Evolutionary conservation across 2,888 invertebrate genomes (phyloP).

Genomic region (Gibbula magus): DNA sequence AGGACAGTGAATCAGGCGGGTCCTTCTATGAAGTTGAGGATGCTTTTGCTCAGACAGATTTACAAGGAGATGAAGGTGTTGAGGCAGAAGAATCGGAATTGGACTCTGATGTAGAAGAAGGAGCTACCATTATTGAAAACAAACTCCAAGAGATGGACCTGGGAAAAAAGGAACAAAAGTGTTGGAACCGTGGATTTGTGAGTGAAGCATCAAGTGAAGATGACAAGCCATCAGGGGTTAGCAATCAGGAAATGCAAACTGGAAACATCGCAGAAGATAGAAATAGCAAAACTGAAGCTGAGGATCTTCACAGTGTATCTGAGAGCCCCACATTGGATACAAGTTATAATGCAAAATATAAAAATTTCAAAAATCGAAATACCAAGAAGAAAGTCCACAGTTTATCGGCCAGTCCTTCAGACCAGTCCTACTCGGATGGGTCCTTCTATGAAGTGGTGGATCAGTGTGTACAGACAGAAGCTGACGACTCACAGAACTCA

Average conservation of each 20-base stretch:
- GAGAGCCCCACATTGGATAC: not conserved
- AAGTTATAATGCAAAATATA: not conserved
- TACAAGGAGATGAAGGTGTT: not conserved
- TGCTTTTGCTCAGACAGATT: constrained; percentile 20
- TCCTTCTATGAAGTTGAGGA: constrained; percentile 23
- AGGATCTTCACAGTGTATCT: not conserved
- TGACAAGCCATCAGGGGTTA: not conserved
- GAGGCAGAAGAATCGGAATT: not conserved
- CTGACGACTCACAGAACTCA: not conserved
- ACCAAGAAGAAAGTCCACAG: not conserved
- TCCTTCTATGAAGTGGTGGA: constrained; percentile 46
- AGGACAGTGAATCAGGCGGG: not conserved
- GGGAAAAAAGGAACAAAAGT: not conserved
- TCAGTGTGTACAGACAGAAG: constrained; percentile 40
- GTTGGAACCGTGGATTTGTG: not conserved
- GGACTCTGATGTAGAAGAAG: not conserved
- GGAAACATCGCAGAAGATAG: too few relatives aligned
- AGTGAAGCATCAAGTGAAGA: not conserved
- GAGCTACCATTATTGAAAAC: not conserved
- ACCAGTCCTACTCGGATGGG: not conserved
- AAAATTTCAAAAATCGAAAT: too few relatives aligned
- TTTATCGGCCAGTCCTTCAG: not conserved
- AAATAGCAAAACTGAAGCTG: not conserved
- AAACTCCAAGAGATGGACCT: not conserved
- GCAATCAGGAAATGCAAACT: not conserved